Evolutionary conservation across 2,797 vertebrate species (phyloP).

Genomic region (Carapus acus): DNA sequence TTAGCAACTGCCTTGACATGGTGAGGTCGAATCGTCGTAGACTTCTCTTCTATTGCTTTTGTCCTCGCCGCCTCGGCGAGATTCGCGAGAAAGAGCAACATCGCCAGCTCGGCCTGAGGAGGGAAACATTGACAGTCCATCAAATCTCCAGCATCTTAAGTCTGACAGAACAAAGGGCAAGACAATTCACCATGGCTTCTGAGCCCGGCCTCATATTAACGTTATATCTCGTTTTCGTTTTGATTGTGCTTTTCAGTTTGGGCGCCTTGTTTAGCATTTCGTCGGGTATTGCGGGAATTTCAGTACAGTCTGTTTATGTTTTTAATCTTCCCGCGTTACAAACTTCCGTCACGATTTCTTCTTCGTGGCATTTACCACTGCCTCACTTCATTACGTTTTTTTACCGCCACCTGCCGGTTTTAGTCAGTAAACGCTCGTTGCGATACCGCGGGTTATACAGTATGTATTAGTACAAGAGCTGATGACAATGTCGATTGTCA

Average conservation of each 20-base stretch:
- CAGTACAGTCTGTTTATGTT: conserved; percentile 23
- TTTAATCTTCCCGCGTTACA: conserved; percentile 58
- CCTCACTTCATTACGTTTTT: too few species aligned
- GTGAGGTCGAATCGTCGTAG: conserved; percentile 74
- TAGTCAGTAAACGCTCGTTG: too few species aligned
- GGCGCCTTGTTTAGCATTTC: conserved; percentile 57
- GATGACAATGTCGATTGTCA: too few species aligned
- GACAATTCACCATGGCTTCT: conserved; percentile 68
- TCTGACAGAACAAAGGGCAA: too few species aligned
- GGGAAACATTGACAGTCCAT: conserved; percentile 19
- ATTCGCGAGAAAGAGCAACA: conserved; percentile 79
- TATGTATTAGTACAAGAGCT: too few species aligned
- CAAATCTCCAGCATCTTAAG: too few species aligned
- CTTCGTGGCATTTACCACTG: conserved; percentile 20
- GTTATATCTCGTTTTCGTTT: conserved; percentile 41
- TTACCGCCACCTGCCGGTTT: conserved; percentile 12
- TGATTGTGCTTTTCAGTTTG: conserved; percentile 50
- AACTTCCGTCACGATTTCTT: conserved; percentile 40
- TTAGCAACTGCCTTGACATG: conserved; percentile 77
- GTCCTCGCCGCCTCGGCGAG: conserved; percentile 82
- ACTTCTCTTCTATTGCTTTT: conserved; percentile 81
- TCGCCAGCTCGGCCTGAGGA: conserved; percentile 80
- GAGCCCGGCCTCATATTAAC: conserved; percentile 46
- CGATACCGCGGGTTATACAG: too few species aligned
- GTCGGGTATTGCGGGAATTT: rapidly evolving